Evolutionary conservation across 2,797 vertebrate species (phyloP), one percentile per base, ranked within the genome.

Genomic region (Catamblyrhynchus diadema): DNA sequence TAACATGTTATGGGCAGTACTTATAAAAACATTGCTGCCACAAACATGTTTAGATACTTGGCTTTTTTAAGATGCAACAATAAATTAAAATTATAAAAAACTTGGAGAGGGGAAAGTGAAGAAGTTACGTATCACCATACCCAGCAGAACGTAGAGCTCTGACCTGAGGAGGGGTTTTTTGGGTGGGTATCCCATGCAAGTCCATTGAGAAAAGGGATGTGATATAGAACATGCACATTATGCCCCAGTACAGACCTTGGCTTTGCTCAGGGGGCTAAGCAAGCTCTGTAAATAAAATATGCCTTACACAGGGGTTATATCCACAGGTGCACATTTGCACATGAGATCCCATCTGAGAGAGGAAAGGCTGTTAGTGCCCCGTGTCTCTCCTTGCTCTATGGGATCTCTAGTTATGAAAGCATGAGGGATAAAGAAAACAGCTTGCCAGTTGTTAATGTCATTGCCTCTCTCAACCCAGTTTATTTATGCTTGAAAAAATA

Each of bases 401-500:
- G 60, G n/a, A 44, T 54, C 45, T 61, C 56, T 2, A 12, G 33
- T 71, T 86, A 39, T 19, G 32, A 78, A 92, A 47, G 39, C 18
- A 39, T 18, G 28, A 78, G 12, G 32, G 35, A 91, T 87, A 81
- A 77, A 81, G 45, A 61, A 32, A 88, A 28, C 30, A 92, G 32
- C 35, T 91, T 87, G 67, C n/a, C 72, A 71, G 42, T 17, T 91
- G 45, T 62, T 93, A 85, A 80, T 78, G 48, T 44, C 77, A 90
- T 57, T 39, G 21, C 23, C 22, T 70, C 32, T 71, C 84, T 56
- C 1, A 1, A 77, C 3, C 4, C 56, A 25, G 54, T 81, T 91
- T 93, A 86, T 93, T 95, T 87, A 61, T 28, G 82, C 35, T 89
- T 84, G n/a, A 50, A 84, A 69, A 94, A 83, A 44, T 12, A 77